A percentile compares a stretch with the other conserved stretches of the same genome.
Conservation (phyloP, 2,113 vertebrate species). For the Lagopus muta region DNA sequence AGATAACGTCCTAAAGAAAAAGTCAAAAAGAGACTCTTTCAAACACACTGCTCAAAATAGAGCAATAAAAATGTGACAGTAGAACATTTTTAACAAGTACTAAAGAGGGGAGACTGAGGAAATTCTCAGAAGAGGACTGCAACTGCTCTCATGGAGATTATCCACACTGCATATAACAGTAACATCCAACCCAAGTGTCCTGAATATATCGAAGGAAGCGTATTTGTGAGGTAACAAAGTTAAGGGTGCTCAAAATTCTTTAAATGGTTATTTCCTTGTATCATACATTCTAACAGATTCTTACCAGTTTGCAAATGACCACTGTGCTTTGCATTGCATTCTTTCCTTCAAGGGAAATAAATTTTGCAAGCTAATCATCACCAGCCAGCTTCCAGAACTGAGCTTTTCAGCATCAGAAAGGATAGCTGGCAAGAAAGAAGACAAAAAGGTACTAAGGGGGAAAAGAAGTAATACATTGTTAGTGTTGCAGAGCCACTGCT, state of each 20-base stretch:
- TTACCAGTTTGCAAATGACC: conserved; percentile 6
- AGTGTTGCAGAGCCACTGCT: background rate
- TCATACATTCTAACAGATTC: background rate
- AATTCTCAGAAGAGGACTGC: background rate
- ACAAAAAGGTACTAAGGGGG: background rate
- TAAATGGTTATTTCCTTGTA: background rate
- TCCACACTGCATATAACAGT: background rate
- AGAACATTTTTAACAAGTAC: background rate
- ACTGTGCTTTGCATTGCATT: conserved; percentile 52
- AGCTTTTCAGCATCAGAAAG: conserved; percentile 39
- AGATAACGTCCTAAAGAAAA: background rate
- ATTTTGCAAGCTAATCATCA: conserved; percentile 38
- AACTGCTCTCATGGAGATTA: background rate
- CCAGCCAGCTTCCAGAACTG: background rate
- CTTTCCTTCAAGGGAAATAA: conserved; percentile 60
- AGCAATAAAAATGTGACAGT: background rate
- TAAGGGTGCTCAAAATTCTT: background rate
- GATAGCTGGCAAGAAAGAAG: background rate
- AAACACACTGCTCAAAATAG: background rate
- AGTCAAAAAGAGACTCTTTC: background rate
- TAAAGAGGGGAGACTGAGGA: background rate
- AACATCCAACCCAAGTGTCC: background rate
- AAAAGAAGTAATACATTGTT: background rate
- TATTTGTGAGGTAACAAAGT: background rate
- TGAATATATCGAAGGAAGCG: background rate